A percentile compares a stretch with the other conserved stretches of the same genome.
These are phyloP conservation scores for Myanophis thanlyinensis DNA, from an alignment of 2,113 vertebrate genomes.

Conservation along the genomic window DNA sequence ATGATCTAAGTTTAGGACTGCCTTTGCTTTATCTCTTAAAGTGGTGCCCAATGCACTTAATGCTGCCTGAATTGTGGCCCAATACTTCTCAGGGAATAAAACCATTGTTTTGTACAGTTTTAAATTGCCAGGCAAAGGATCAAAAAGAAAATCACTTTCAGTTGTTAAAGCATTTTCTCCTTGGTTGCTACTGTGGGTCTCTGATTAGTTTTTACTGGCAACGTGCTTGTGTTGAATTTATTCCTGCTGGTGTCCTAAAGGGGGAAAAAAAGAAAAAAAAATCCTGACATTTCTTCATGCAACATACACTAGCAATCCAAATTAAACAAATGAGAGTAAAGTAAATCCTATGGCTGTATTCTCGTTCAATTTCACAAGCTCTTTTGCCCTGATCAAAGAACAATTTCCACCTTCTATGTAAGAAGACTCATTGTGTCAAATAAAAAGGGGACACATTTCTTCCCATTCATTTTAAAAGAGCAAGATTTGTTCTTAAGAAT, in stretches of 20 bases:
- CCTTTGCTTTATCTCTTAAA: not conserved
- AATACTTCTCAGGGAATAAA: not conserved
- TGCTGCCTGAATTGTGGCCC: not conserved
- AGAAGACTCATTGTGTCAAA: not conserved
- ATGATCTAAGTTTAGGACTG: not conserved
- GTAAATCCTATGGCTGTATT: not conserved
- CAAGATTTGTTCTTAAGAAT: not conserved
- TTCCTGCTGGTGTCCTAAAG: not conserved
- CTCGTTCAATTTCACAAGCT: not conserved
- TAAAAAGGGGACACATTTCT: not conserved
- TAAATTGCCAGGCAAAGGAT: conserved; percentile 29
- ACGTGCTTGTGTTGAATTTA: conserved; percentile 5
- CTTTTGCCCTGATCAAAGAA: not conserved
- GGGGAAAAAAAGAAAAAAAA: not conserved
- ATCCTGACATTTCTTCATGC: not conserved
- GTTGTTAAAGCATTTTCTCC: not conserved
- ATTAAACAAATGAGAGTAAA: conserved; percentile 16
- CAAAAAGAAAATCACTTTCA: conserved; percentile 25
- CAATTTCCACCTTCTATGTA: not conserved
- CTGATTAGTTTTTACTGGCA: not conserved
- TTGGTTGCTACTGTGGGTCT: not conserved
- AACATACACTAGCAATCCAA: conserved; percentile 1
- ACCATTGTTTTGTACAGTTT: conserved; percentile 39
- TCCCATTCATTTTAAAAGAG: conserved; percentile 2
- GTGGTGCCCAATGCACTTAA: not conserved